These are phyloP conservation scores for Odontothrips loti DNA, from an alignment of 2,888 invertebrate genomes.

Conservation along the genomic window DNA sequence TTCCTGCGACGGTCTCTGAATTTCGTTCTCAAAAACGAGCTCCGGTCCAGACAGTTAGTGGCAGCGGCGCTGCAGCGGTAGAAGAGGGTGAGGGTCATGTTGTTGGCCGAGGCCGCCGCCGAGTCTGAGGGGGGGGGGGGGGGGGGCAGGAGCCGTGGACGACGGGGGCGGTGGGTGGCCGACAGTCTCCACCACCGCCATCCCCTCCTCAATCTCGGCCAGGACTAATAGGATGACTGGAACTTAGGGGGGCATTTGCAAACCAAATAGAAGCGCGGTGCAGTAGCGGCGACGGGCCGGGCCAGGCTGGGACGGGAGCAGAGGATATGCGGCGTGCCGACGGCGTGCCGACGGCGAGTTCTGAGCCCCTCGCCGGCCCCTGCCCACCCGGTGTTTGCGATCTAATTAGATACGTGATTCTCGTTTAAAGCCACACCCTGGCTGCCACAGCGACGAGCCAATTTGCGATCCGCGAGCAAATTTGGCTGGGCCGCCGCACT, in stretches of 20 bases:
- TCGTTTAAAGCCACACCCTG: not conserved
- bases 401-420: not conserved
- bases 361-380: not conserved
- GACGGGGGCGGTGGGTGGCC: not conserved
- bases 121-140: too few species aligned
- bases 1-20: too few species aligned
- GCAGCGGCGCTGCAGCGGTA: not conserved
- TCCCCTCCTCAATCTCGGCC: conserved; percentile 7
- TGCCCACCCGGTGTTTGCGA: not conserved
- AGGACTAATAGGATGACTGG: conserved; percentile 19
- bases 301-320: not conserved
- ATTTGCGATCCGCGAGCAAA: not conserved
- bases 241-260: conserved; percentile 10
- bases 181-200: not conserved
- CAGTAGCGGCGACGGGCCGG: not conserved
- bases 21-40: too few species aligned
- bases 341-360: too few species aligned
- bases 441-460: too few species aligned
- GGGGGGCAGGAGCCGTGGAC: not conserved
- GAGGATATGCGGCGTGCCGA: not conserved
- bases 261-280: conserved; percentile 16
- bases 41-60: too few species aligned
- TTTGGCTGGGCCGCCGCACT: not conserved
- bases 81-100: not conserved
- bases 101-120: not conserved